Evolutionary conservation across 2,113 vertebrate species (phyloP), one percentile per base, ranked within the genome.

Genomic region (Hirundichthys speculiger): DNA sequence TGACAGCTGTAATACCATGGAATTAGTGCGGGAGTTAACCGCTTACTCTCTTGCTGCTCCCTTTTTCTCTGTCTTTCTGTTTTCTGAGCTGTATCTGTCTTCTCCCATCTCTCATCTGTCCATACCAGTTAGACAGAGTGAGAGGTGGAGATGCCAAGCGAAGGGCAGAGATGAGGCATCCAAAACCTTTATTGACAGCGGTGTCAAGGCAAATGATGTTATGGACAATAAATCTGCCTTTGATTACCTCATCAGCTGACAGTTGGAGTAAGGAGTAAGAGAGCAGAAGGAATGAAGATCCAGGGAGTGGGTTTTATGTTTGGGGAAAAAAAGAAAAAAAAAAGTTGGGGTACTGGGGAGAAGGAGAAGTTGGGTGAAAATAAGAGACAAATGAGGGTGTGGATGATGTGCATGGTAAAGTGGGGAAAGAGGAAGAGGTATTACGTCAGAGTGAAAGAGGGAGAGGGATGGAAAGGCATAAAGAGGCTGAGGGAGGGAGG

Each of bases 11-110:
- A 73, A 80, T 66, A 61, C 57, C 46, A 30, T 40, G 30, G 66
- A 85, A 85, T 88, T 74, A 88, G 81, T 58, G 42, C 38, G 34
- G 59, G 63, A 67, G 60, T 79, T 78, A 85, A 85, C 77, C 73
- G 75, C 70, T 60, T 64, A 54, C 63, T 63, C 61, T 69, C 63
- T 21, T 24, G 6, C 57, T 64, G 69, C 53, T 34, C 56, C 18
- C 24, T 58, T 53, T 64, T 25, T 43, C 27, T 55, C 39, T 30
- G 10, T 18, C 13, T 2, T 27, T 64, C 46, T 34, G 18, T 42
- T 61, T 45, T 30, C 43, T 41, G 13, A 39, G 60, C 52, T 64
- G 24, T 9, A 21, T 12, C 21, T 68, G 30, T 43, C 27, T 24
- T 60, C 16, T 34, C 3, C 24, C 13, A 40, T 15, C 34, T 25